Conservation (phyloP, 2,797 vertebrate species). For the Mallotus villosus region DNA sequence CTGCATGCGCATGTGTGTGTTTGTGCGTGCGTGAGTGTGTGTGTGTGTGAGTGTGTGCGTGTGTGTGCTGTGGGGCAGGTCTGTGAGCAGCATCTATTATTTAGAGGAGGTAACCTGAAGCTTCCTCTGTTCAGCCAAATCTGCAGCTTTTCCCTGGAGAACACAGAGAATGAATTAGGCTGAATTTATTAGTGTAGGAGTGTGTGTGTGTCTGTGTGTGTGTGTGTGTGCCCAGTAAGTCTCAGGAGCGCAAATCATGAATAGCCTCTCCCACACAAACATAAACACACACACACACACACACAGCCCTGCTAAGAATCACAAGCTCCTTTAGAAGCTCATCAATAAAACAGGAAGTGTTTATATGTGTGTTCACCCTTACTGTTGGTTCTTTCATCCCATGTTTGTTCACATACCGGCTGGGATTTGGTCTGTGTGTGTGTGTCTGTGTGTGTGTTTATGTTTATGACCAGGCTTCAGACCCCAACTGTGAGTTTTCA, state of each 20-base stretch:
- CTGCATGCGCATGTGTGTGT: neutral
- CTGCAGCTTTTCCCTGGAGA: constrained; percentile 92
- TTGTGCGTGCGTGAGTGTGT: neutral
- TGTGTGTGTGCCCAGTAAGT: constrained; percentile 39
- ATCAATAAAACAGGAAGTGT: constrained; percentile 10
- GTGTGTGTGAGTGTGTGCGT: neutral
- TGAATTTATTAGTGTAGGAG: constrained; percentile 88
- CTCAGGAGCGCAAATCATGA: constrained; percentile 22
- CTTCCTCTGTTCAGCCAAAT: constrained; percentile 99
- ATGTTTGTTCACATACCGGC: neutral
- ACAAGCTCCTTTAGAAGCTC: neutral
- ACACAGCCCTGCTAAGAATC: constrained; percentile 5
- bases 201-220: constrained; percentile 36
- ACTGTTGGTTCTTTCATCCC: neutral
- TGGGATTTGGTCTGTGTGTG: constrained; percentile 19
- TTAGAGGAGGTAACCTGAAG: constrained; percentile 98
- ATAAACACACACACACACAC: constrained; percentile 50
- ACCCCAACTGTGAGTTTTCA: no score
- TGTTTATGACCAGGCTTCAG: neutral
- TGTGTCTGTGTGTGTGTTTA: neutral
- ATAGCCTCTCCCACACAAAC: constrained; percentile 52
- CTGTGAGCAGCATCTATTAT: constrained; percentile 95
- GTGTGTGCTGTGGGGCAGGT: constrained; percentile 57
- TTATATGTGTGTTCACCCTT: neutral
- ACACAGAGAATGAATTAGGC: constrained; percentile 99